Evolutionary conservation across 2,888 invertebrate species (phyloP), one percentile per base, ranked within the genome.

Genomic region (Himalopsyche tibetana): DNA sequence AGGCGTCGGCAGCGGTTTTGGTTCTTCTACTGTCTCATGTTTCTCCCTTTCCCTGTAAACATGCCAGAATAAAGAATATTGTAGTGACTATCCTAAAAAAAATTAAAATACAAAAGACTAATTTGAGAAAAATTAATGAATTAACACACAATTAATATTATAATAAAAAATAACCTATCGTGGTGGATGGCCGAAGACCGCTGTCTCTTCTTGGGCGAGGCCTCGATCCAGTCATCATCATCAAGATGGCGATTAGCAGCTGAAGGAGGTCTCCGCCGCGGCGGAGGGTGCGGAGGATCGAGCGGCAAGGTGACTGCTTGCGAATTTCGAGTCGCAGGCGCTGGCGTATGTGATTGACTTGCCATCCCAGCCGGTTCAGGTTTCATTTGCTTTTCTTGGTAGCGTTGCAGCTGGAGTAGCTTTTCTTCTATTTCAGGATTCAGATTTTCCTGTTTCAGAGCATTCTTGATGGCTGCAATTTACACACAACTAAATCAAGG

Each of bases 341-440:
- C 90, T 28, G 45, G 63, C 63, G 63, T n/a, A 19, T 63, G 63
- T 19, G 63, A 63, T 90, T 89, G 82, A 85, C 90, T 93, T 91
- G 93, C 92, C 56, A 91, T 90, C 28, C 89, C 89, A 55, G 90
- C 89, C n/a, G 90, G 90, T 89, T 94, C 94, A 12, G 94, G 94
- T 89, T 95, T 95, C 95, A 96, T 96, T 90, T 95, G 95, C 89
- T 95, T 95, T 91, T 97, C 97, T 90, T 97, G 97, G 90, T 96
- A 97, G 82, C 96, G 94, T 91, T 98, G 98, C 89, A 98, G 94
- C 89, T 97, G 97, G 74, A 98, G 93, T 82, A 98, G 92, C 91
- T 98, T 98, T 90, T 98, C 98, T 91, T 98, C 98, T 89, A 98
- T 97, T 92, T 98, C 98, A 0, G 98, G 98, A 91, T 97, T 97